These are phyloP conservation scores for Rhimphoctona megacephalus DNA, from an alignment of 2,888 invertebrate species.

Conservation along the genomic window DNA sequence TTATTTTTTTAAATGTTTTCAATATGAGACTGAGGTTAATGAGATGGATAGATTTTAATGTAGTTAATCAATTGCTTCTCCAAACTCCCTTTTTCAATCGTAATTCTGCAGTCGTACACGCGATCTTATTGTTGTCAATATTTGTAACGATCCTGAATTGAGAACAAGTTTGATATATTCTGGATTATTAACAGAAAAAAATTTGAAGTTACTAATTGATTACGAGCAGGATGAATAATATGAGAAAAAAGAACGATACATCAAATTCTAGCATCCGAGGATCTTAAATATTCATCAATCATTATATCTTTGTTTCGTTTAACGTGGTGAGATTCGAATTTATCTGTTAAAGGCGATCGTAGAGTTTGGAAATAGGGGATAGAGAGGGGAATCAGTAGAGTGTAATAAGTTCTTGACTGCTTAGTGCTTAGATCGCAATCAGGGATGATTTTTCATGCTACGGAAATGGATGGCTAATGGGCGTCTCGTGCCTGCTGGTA, in stretches of 20 bases:
- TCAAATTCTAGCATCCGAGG: neutral
- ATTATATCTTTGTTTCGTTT: slow-evolving; percentile 30
- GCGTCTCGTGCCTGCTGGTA: slow-evolving; percentile 71
- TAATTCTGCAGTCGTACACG: too few relatives aligned
- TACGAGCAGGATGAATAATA: neutral
- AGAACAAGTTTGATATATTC: neutral
- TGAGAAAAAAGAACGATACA: neutral
- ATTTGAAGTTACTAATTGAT: neutral
- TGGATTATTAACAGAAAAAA: neutral
- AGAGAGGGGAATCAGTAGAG: slow-evolving; percentile 17
- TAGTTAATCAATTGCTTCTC: too few relatives aligned
- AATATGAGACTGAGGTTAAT: too few relatives aligned
- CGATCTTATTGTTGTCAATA: too few relatives aligned
- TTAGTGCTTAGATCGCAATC: slow-evolving; percentile 61
- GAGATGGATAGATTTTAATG: too few relatives aligned
- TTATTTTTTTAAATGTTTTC: too few relatives aligned
- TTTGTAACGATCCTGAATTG: neutral
- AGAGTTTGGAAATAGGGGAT: neutral
- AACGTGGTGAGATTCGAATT: slow-evolving; percentile 42
- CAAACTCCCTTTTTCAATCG: too few relatives aligned
- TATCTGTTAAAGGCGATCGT: slow-evolving; percentile 49
- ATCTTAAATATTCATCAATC: slow-evolving; percentile 10
- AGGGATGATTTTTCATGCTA: slow-evolving; percentile 58
- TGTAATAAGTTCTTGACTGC: slow-evolving; percentile 1
- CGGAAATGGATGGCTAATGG: slow-evolving; percentile 79